These are phyloP conservation scores for Eupithecia exiguata DNA, from an alignment of 2,888 invertebrate species.

Conservation along the genomic window DNA sequence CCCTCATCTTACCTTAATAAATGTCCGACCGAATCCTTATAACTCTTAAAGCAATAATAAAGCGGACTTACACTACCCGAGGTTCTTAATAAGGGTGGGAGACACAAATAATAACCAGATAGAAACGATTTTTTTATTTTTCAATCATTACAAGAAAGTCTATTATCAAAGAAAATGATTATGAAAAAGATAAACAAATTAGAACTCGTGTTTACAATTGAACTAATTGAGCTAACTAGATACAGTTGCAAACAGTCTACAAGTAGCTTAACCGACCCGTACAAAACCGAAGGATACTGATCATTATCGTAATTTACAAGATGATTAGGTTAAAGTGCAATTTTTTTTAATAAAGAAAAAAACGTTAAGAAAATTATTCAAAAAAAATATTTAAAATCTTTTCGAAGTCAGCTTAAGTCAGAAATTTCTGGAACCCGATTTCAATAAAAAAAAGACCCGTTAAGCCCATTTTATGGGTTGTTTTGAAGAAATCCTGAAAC, in stretches of 20 bases:
- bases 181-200: neutral
- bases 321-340: too few relatives aligned
- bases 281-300: too few relatives aligned
- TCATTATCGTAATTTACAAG: too few relatives aligned
- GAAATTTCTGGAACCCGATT: too few relatives aligned
- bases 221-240: neutral
- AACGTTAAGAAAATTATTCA: too few relatives aligned
- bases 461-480: too few relatives aligned
- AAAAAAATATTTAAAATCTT: too few relatives aligned
- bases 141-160: neutral
- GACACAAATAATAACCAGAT: neutral
- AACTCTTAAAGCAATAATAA: conserved; percentile 49
- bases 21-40: conserved; percentile 47
- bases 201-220: neutral
- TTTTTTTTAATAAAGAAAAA: too few relatives aligned
- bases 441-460: too few relatives aligned
- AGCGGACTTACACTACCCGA: conserved; percentile 47
- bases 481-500: too few relatives aligned
- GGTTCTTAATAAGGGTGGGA: conserved; percentile 45
- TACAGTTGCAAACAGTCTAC: neutral
- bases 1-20: conserved; percentile 45
- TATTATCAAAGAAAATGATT: neutral
- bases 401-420: too few relatives aligned
- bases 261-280: too few relatives aligned
- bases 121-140: conserved; percentile 18